Evolutionary conservation across 1,140 invertebrate species (phyloP), one percentile per base, ranked within the genome.

Genomic region (Olivierus martensii): DNA sequence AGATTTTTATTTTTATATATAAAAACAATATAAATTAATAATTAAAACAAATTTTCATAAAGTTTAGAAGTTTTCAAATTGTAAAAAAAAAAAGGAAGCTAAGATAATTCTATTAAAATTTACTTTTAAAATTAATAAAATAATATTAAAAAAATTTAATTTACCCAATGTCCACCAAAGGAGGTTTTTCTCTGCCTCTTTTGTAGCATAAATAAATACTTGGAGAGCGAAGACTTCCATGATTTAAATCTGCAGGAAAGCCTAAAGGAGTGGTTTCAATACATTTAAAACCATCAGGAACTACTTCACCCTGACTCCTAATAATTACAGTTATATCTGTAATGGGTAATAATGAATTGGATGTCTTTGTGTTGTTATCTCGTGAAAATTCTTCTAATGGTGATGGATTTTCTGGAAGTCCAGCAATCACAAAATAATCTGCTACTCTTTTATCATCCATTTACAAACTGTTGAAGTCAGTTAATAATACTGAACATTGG

Each of bases 351-450:
- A 84, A 81, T 51, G 65, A 71, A 52, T 77, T 71, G 46, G 73
- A 74, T 15, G 76, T 78, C 64, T 87, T 89, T 61, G 82, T 79
- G 10, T 82, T 80, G 64, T 84, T 80, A 70, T 92, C 83, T 59
- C 61, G 79, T 75, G 65, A 80, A 77, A 73, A 80, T 65, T 93
- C 89, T 64, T 87, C 84, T 19, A 91, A 67, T 66, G 81, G 73
- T 70, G 87, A 73, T 46, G 79, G 76, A 66, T 86, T 77, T 35
- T 84, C 82, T 10, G 87, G 83, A 63, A 98, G 73, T 15, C 94
- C 94, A 66, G 92, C 92, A 38, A 99, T 84, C 53, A 99, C 91
- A 77, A 99, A 98, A 72, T 97, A 97, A 72, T 99, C 78, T 46
- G 70, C 74, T 43, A 77, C 71, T 55, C 73, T 59, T 46, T 69